Conservation (phyloP, 1,140 invertebrate species). For the Diprion similis region DNA sequence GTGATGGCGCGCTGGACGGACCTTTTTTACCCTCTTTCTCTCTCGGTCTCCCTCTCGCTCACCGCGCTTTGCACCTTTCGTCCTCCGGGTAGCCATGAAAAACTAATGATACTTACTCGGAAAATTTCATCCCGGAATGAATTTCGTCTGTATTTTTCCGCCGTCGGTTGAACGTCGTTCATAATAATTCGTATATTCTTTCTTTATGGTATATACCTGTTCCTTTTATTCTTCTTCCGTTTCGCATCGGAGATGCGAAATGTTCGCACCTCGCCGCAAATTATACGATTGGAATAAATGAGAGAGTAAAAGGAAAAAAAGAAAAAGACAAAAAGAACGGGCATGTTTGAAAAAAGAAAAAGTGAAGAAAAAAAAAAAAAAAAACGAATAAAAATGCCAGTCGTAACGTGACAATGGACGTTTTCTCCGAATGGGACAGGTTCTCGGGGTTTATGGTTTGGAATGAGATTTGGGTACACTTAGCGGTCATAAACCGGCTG, state of each 20-base stretch:
- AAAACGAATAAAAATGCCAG: not conserved
- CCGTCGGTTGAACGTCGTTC: too few species aligned
- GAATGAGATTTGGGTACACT: conserved; percentile 55
- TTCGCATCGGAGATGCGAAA: not conserved
- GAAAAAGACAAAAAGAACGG: too few species aligned
- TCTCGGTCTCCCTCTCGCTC: not conserved
- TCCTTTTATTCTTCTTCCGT: too few species aligned
- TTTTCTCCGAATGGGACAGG: not conserved
- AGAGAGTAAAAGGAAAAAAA: too few species aligned
- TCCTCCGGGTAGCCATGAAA: too few species aligned
- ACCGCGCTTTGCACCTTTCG: not conserved
- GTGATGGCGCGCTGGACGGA: not conserved
- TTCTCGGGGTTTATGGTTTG: conserved; percentile 43
- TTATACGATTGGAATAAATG: not conserved
- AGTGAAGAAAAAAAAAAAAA: too few species aligned
- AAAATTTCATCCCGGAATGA: too few species aligned
- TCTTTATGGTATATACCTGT: too few species aligned
- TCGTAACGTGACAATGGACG: conserved; percentile 1
- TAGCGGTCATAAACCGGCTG: conserved; percentile 52
- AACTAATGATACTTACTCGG: too few species aligned
- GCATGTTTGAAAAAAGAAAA: too few species aligned
- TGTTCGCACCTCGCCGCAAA: not conserved
- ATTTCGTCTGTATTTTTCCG: too few species aligned
- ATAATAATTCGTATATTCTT: too few species aligned
- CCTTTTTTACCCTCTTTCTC: not conserved